These are phyloP conservation scores for Spodoptera littoralis DNA, from an alignment of 2,888 invertebrate species.

Conservation along the genomic window DNA sequence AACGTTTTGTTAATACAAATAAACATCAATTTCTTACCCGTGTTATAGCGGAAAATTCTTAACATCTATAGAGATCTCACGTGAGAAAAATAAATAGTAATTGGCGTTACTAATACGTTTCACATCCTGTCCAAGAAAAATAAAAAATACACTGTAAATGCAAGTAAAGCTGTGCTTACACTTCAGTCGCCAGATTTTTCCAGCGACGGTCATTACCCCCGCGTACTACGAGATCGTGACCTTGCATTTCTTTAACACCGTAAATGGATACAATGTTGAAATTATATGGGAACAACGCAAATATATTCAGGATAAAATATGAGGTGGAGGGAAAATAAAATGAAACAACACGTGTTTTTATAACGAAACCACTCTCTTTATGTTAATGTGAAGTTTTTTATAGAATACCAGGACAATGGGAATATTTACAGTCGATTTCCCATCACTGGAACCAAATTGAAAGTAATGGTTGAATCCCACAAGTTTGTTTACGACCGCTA, in stretches of 20 bases:
- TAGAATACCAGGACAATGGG: not conserved
- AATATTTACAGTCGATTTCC: slow-evolving; percentile 4
- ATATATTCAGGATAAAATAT: slow-evolving; percentile 23
- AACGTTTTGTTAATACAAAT: not conserved
- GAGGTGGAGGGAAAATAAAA: slow-evolving; percentile 12
- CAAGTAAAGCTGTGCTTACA: slow-evolving; percentile 5
- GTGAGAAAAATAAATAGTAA: too few species aligned
- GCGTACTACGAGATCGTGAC: slow-evolving; percentile 49
- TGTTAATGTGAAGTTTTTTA: not conserved
- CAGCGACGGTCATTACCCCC: slow-evolving; percentile 41
- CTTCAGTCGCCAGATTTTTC: slow-evolving; percentile 24
- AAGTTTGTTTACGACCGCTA: slow-evolving; percentile 16
- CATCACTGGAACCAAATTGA: slow-evolving; percentile 1
- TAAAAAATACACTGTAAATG: not conserved
- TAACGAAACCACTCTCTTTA: not conserved
- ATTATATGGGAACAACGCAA: slow-evolving; percentile 30
- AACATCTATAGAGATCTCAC: too few species aligned
- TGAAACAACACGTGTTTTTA: slow-evolving; percentile 1
- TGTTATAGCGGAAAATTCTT: too few species aligned
- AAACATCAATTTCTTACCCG: too few species aligned
- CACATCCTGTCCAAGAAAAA: too few species aligned
- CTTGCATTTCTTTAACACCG: slow-evolving; percentile 56
- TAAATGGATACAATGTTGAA: slow-evolving; percentile 47
- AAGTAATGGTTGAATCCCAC: slow-evolving; percentile 12
- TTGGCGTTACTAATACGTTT: too few species aligned